Evolutionary conservation across 2,113 vertebrate species (phyloP), one percentile per base, ranked within the genome.

Genomic region (Oreochromis aureus): DNA sequence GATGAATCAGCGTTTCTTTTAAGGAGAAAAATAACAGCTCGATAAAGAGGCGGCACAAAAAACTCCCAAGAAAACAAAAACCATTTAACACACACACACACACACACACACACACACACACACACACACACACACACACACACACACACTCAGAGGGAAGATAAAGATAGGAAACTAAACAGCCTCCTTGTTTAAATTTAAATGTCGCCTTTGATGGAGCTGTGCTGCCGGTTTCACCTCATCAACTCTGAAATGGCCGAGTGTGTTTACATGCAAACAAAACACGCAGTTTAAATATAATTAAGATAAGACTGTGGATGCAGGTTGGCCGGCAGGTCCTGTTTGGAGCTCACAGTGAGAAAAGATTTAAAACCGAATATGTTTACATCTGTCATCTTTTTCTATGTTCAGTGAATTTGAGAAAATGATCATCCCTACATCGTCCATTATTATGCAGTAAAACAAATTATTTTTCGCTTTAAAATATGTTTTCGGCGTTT

Each of bases 1-100:
- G 87, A 89, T 83, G 88, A 93, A 89, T 93, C 92, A 93, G 89
- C 88, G 5, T 59, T 91, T 92, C 54, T 76, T 88, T 91, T 91
- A 82, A 79, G 89, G 81, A 63, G 78, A 87, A 89, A 92, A 91
- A 93, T 85, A 93, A 91, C 89, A 89, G 86, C 61, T 91, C 73
- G 79, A 93, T 91, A 89, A 92, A 85, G 84, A 91, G 58, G 66
- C 53, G 2, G 18, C 61, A 46, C 16, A 58, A 44, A 86, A 81
- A 63, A 69, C 76, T 22, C 48, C 19, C 82, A 78, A 51, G 56
- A 83, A 84, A 82, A 85, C 59, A 87, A 55, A 91, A 83, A 91
- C n/a, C 83, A 86, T 86, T 90, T 89, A 87, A 86, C 27, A 13
- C 19, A 2, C 53, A 6, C 6, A 0, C 54, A 3, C 51, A n/a